A percentile compares a stretch with the other conserved stretches of the same genome.
These are phyloP conservation scores for Pyrrhosoma nymphula DNA, from an alignment of 2,888 invertebrate species.

Conservation along the genomic window DNA sequence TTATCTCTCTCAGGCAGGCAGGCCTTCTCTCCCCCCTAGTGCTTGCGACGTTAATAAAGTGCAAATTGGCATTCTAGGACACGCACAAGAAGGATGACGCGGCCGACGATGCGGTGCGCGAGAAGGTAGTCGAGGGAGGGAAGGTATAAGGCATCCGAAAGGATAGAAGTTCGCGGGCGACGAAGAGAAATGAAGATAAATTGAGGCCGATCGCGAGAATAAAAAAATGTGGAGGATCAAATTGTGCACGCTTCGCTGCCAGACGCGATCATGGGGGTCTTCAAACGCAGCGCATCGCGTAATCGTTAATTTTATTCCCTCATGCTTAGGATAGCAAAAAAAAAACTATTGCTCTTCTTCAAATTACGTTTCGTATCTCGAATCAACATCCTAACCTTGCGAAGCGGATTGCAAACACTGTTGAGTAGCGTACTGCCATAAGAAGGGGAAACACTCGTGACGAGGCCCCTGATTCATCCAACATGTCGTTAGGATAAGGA, in stretches of 20 bases:
- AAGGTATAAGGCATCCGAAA: background rate
- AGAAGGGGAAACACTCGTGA: no score
- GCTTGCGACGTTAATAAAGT: slow-evolving; percentile 24
- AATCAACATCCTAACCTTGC: no score
- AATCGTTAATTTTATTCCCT: no score
- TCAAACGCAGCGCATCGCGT: no score
- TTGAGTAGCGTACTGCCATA: no score
- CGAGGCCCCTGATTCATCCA: no score
- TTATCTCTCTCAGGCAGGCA: slow-evolving; percentile 22
- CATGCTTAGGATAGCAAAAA: no score
- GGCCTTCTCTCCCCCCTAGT: background rate
- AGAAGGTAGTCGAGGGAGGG: background rate
- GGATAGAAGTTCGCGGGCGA: background rate
- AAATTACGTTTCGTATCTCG: no score
- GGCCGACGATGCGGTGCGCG: background rate
- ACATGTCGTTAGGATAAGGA: no score
- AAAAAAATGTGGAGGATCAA: background rate
- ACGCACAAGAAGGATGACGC: background rate
- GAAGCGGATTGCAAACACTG: no score
- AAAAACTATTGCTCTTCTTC: no score
- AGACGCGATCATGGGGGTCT: no score
- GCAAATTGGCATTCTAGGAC: slow-evolving; percentile 49
- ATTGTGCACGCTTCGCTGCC: background rate
- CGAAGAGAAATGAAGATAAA: background rate
- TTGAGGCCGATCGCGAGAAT: background rate